Evolutionary conservation across 2,888 invertebrate species (phyloP), one percentile per base, ranked within the genome.

Genomic region (Spisula solida): DNA sequence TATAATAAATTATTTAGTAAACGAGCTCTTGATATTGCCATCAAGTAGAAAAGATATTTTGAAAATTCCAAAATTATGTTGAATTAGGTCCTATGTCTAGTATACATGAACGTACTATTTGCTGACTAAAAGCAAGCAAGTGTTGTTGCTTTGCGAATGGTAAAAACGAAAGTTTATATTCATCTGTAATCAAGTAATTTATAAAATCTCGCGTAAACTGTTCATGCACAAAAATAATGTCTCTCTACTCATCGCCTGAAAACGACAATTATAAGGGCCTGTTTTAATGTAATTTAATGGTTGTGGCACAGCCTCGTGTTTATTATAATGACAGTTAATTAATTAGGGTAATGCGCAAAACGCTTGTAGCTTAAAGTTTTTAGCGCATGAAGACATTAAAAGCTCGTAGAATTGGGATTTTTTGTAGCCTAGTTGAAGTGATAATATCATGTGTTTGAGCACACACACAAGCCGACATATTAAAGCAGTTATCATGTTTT

Each of bases 261-360:
- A 25, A 66, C 6, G n/a, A 66, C 25, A 25, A 12, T 66, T 25
- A n/a, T 66, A 25, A n/a, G n/a, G n/a, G n/a, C n/a, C n/a, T n/a
- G n/a, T 66, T 66, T n/a, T 66, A n/a, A 25, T 66, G 60, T 25
- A 25, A 66, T 66, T n/a, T 66, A 66, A 66, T 66, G 60, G 25
- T n/a, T 25, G n/a, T 25, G 25, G 25, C 60, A 66, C 10, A 25
- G 10, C 60, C 20, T n/a, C 10, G 6, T 25, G 60, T 66, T 66
- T 25, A 66, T 25, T 66, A 66, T 66, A 2, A 66, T 25, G 60
- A 25, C 25, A 10, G 60, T 66, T 66, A n/a, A 66, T 66, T 66
- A 66, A 66, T 66, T n/a, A 66, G 25, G 12, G 60, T 66, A 66
- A 66, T 66, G 25, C 25, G 60, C 60, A 66, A 66, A 66, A 66